Evolutionary conservation across 2,888 invertebrate species (phyloP).

Genomic region (Callosobruchus maculatus): DNA sequence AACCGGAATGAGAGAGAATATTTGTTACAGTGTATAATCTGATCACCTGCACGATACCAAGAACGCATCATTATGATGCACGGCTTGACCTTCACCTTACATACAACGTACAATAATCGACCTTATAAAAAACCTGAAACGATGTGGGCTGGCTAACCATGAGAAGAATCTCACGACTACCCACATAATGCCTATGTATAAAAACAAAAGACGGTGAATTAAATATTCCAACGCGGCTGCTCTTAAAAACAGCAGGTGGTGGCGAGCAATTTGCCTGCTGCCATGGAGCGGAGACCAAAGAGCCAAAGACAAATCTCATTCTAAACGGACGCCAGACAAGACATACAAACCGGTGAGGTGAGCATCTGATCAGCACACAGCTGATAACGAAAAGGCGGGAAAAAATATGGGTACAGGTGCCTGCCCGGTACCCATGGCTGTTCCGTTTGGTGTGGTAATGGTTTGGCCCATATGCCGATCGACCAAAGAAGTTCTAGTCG

Average conservation of each 20-base stretch:
- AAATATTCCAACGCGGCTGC: background rate
- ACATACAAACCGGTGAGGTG: background rate
- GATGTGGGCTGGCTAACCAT: background rate
- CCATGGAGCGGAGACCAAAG: background rate
- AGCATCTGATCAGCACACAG: background rate
- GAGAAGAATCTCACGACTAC: background rate
- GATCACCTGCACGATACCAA: background rate
- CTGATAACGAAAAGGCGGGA: background rate
- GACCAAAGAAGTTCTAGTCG: background rate
- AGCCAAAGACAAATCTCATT: background rate
- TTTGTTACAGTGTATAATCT: too few species aligned
- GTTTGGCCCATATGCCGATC: background rate
- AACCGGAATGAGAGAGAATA: too few species aligned
- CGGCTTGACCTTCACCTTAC: background rate
- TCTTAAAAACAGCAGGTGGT: background rate
- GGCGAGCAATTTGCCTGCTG: background rate
- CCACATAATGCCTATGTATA: background rate
- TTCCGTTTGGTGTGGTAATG: too few species aligned
- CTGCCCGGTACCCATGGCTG: background rate
- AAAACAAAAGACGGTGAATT: background rate
- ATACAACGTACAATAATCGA: background rate
- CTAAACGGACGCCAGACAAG: background rate
- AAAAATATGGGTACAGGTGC: background rate
- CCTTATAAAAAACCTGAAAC: background rate
- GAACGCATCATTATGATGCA: background rate